A percentile compares a stretch with the other conserved stretches of the same genome.
These are phyloP conservation scores for Bombus picipes DNA, from an alignment of 1,140 invertebrate species.

Conservation along the genomic window DNA sequence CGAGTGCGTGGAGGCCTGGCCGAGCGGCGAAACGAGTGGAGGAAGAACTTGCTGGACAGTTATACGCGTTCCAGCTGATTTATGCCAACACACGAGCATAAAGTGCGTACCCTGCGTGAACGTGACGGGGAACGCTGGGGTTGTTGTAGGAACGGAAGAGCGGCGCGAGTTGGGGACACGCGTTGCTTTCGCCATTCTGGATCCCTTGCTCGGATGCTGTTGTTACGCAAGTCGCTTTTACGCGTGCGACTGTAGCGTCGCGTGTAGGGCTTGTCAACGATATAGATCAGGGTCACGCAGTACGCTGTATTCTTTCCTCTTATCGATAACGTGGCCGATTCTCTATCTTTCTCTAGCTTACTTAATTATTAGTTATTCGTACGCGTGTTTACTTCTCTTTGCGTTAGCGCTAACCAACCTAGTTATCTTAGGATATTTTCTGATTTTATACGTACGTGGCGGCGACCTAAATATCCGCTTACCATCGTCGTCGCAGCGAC, in stretches of 20 bases:
- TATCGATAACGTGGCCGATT: no score
- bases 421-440: no score
- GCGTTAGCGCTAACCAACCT: no score
- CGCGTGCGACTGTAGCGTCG: not conserved
- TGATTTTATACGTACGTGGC: no score
- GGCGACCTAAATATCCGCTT: no score
- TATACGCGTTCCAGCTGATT: conserved; percentile 67
- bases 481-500: no score
- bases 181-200: conserved; percentile 25
- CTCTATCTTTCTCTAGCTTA: no score
- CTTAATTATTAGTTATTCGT: no score
- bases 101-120: conserved; percentile 68
- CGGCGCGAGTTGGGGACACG: not conserved
- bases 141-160: conserved; percentile 14
- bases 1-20: no score
- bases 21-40: conserved; percentile 24
- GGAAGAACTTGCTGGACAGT: conserved; percentile 51
- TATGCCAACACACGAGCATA: conserved; percentile 70
- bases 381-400: no score
- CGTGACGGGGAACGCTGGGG: conserved; percentile 13
- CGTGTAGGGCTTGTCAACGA: not conserved
- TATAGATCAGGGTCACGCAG: not conserved
- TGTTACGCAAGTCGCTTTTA: conserved; percentile 34
- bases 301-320: not conserved
- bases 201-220: not conserved